A percentile compares a stretch with the other conserved stretches of the same genome.
phyloP scores from a whole-genome alignment of 2,797 vertebrate species.

The Rhinoraja longicauda region DNA sequence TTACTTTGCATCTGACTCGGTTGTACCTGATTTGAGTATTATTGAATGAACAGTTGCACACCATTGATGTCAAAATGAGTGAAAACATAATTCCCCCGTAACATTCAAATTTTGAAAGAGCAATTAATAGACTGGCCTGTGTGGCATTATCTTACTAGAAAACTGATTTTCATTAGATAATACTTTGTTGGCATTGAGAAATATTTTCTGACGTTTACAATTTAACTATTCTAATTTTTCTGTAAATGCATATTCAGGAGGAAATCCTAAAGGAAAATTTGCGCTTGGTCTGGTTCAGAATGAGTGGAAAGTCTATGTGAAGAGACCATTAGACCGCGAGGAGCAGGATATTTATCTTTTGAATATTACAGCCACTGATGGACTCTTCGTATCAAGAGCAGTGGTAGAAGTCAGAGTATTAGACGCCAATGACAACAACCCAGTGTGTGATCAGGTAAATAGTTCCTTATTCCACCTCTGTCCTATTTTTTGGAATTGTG shows the following conservation, averaged over 20 bases:
- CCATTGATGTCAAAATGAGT: not conserved
- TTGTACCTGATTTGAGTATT: not conserved
- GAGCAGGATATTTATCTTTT: constrained; percentile 78
- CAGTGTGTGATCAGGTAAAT: constrained; percentile 80
- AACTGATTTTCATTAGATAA: not conserved
- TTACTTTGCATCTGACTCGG: not conserved
- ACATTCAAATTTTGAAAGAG: not conserved
- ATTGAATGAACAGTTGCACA: not conserved
- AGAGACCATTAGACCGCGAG: constrained; percentile 82
- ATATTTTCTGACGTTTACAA: not conserved
- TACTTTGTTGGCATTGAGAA: not conserved
- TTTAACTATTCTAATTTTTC: not conserved
- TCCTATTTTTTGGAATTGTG: not conserved
- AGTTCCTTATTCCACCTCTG: not conserved
- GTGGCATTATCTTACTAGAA: not conserved
- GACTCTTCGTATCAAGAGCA: constrained; percentile 83
- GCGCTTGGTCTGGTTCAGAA: constrained; percentile 87
- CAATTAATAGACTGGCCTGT: not conserved
- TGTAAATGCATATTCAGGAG: constrained; percentile 59
- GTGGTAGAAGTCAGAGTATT: constrained; percentile 78
- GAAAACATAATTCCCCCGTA: not conserved
- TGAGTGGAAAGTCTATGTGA: constrained; percentile 96
- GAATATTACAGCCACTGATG: constrained; percentile 88
- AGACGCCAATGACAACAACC: constrained; percentile 89
- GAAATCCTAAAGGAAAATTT: constrained; percentile 83